A percentile compares a stretch with the other conserved stretches of the same genome.
Conservation (phyloP, 2,888 invertebrate species). For the Hemicrepidius hirtus region DNA sequence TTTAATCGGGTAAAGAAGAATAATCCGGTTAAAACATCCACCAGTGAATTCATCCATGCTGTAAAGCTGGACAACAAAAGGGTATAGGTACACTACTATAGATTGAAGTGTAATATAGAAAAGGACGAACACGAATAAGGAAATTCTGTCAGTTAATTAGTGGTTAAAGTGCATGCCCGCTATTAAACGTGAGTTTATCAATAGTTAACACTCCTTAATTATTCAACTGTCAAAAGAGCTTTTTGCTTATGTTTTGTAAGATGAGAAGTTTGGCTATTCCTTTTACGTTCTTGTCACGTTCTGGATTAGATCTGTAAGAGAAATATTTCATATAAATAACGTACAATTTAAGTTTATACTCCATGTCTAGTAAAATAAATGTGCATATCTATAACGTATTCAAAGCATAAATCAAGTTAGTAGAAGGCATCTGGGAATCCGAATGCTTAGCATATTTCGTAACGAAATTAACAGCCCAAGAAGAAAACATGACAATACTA, state of each 20-base stretch:
- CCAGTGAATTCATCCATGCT: not conserved
- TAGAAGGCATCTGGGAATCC: no score
- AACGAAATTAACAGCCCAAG: no score
- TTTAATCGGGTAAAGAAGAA: not conserved
- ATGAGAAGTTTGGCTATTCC: not conserved
- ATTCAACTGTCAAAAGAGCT: not conserved
- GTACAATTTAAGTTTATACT: no score
- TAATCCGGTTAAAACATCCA: constrained; percentile 20
- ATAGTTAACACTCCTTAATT: not conserved
- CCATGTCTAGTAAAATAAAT: no score
- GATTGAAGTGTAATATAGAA: constrained; percentile 13
- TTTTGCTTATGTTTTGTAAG: not conserved
- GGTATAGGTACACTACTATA: no score
- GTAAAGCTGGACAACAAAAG: constrained; percentile 4
- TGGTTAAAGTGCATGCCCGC: constrained; percentile 7
- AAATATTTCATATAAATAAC: no score
- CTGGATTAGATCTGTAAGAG: no score
- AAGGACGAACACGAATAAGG: constrained; percentile 9
- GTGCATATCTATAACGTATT: no score
- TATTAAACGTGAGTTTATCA: constrained; percentile 12
- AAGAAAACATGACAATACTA: no score
- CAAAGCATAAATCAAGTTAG: no score
- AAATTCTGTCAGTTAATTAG: constrained; percentile 19
- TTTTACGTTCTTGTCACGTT: not conserved
- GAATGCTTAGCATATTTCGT: no score